Evolutionary conservation across 2,888 invertebrate genomes (phyloP).

Genomic region (Epirrhoe tristata): DNA sequence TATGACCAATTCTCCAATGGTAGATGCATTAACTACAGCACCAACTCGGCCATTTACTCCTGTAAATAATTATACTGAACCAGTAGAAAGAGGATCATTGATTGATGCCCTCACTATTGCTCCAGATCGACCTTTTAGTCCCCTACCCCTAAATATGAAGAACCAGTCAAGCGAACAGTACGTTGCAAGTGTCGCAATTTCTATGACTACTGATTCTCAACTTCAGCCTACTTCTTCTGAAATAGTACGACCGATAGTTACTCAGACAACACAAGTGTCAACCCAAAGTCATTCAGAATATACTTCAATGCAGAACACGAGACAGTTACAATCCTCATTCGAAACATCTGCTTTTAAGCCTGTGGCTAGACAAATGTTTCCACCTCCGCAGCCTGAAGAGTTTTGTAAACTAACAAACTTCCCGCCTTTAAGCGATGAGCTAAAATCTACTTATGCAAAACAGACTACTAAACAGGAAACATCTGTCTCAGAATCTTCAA

Average conservation of each 20-base stretch:
- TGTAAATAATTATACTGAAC: constrained; percentile 66
- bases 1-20: constrained; percentile 86
- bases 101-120: constrained; percentile 87
- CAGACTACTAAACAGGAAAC: constrained; percentile 63
- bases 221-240: constrained; percentile 55
- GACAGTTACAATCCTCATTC: constrained; percentile 71
- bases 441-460: constrained; percentile 67
- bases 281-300: constrained; percentile 64
- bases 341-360: constrained; percentile 79
- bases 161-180: constrained; percentile 65
- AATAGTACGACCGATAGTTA: constrained; percentile 68
- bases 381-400: constrained; percentile 69
- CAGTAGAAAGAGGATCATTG: constrained; percentile 81
- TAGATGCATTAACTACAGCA: constrained; percentile 88
- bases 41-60: constrained; percentile 87
- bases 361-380: constrained; percentile 75
- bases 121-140: constrained; percentile 86
- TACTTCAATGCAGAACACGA: constrained; percentile 70
- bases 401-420: constrained; percentile 66
- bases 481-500: constrained; percentile 61
- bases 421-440: constrained; percentile 70
- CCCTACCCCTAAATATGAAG: constrained; percentile 78
- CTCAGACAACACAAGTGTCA: constrained; percentile 64
- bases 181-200: constrained; percentile 60
- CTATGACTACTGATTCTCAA: constrained; percentile 50